Conservation (phyloP, 2,888 invertebrate species). For the Ophion ellenae region DNA sequence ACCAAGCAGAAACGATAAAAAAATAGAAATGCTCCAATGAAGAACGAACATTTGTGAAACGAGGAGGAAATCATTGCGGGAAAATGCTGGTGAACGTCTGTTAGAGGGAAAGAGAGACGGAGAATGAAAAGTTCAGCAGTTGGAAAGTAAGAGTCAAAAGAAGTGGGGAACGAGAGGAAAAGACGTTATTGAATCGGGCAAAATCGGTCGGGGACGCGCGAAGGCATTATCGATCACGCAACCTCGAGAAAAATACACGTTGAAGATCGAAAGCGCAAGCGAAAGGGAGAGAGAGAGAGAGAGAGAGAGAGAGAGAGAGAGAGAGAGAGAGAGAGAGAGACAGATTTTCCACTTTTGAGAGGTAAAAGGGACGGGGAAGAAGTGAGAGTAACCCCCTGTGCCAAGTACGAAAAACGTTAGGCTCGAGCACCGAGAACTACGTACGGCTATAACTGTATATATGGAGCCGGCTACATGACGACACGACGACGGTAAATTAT, state of each 20-base stretch:
- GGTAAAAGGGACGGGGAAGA: conserved; percentile 44
- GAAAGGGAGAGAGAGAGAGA: conserved; percentile 21
- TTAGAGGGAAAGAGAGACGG: neutral
- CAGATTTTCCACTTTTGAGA: conserved; percentile 28
- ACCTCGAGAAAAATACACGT: conserved; percentile 21
- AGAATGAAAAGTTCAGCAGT: conserved; percentile 9
- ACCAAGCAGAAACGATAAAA: too few species aligned
- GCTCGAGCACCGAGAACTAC: conserved; percentile 35
- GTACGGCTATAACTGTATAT: conserved; percentile 9
- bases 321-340: conserved; percentile 20
- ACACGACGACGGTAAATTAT: conserved; percentile 63
- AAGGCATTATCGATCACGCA: conserved; percentile 53
- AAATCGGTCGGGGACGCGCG: conserved; percentile 45
- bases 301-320: neutral
- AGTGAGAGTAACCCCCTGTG: conserved; percentile 60
- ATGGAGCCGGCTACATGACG: conserved; percentile 8
- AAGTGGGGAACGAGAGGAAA: neutral
- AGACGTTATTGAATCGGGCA: conserved; percentile 43
- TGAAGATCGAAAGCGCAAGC: conserved; percentile 20
- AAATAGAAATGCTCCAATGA: too few species aligned
- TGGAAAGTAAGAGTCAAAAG: conserved; percentile 20
- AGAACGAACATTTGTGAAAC: too few species aligned
- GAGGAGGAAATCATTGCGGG: neutral
- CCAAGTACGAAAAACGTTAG: conserved; percentile 65
- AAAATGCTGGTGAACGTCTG: too few species aligned